Evolutionary conservation across 2,113 vertebrate genomes (phyloP).

Genomic region (Labrus mixtus): DNA sequence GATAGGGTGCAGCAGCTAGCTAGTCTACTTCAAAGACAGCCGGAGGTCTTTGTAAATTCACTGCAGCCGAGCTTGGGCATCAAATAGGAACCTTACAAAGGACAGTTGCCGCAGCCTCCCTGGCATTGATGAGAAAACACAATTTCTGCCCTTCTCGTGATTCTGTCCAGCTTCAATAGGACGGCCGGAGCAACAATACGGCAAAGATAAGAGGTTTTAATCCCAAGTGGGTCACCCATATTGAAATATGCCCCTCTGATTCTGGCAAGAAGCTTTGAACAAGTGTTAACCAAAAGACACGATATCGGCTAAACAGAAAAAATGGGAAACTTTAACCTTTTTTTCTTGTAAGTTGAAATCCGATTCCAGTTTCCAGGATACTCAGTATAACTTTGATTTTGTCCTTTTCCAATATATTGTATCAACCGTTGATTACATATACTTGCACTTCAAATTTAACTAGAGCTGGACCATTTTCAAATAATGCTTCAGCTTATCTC

Average conservation of each 20-base stretch:
- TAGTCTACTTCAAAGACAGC: constrained; percentile 71
- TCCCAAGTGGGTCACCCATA: constrained; percentile 16
- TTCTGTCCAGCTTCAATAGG: constrained; percentile 57
- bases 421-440: neutral
- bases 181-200: constrained; percentile 35
- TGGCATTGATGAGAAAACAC: constrained; percentile 59
- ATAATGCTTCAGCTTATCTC: neutral
- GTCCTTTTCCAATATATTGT: neutral
- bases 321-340: neutral
- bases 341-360: constrained; percentile 14
- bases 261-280: constrained; percentile 27
- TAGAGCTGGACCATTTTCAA: neutral
- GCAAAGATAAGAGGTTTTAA: constrained; percentile 52
- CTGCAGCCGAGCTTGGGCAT: constrained; percentile 60
- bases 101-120: constrained; percentile 59
- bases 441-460: neutral
- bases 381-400: neutral
- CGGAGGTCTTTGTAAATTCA: constrained; percentile 69
- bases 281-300: constrained; percentile 23
- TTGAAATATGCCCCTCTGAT: constrained; percentile 50
- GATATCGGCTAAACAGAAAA: constrained; percentile 9
- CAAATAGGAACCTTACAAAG: constrained; percentile 68
- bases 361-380: neutral
- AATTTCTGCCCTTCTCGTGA: constrained; percentile 53
- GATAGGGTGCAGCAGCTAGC: constrained; percentile 49